A percentile compares a stretch with the other conserved stretches of the same genome.
phyloP scores from a whole-genome alignment of 2,888 invertebrate genomes.

The Lumbricus terrestris region DNA sequence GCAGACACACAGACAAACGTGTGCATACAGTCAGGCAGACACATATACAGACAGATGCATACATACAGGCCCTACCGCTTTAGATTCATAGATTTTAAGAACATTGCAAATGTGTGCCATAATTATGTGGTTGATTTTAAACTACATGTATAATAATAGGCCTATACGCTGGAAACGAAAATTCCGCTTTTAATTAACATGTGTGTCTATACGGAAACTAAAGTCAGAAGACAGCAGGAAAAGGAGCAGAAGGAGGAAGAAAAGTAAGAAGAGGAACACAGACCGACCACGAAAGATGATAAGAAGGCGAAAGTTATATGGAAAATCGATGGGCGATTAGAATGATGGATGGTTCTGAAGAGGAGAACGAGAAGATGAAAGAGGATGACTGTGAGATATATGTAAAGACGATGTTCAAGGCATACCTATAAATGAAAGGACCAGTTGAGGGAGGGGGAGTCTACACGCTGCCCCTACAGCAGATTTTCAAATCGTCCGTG shows the following conservation, averaged over 20 bases:
- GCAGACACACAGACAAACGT: too few relatives aligned
- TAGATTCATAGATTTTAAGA: not conserved
- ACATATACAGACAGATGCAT: too few relatives aligned
- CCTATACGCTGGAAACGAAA: not conserved
- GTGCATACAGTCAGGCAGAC: not conserved
- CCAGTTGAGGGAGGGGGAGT: not conserved
- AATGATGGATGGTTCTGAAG: not conserved
- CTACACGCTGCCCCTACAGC: not conserved
- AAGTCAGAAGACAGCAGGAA: not conserved
- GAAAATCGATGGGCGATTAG: not conserved
- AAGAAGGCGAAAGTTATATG: not conserved
- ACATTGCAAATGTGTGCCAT: not conserved
- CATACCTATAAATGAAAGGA: not conserved
- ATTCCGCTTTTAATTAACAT: not conserved
- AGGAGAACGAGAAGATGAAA: not conserved
- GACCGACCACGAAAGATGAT: not conserved
- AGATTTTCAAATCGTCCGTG: not conserved
- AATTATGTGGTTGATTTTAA: not conserved
- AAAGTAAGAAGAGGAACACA: not conserved
- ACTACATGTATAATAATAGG: too few relatives aligned
- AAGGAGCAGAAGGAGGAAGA: not conserved
- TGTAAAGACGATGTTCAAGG: slow-evolving; percentile 3
- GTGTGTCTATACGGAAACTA: not conserved
- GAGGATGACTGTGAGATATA: not conserved
- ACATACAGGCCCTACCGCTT: not conserved